Conservation (phyloP, 2,888 invertebrate species). For the Euzetes globulus region DNA sequence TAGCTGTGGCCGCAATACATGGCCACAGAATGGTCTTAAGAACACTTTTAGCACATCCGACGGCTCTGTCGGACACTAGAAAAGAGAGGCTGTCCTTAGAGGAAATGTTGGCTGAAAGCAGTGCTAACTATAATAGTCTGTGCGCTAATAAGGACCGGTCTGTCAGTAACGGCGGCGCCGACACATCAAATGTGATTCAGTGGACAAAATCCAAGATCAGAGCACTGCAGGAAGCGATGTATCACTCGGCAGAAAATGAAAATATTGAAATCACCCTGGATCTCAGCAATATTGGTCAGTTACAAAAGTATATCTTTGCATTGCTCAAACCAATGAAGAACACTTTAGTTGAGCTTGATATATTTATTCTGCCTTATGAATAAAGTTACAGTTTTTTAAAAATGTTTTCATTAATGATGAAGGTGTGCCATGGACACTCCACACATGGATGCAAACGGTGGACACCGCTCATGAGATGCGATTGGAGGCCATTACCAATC, state of each 20-base stretch:
- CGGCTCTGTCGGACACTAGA: constrained; percentile 51
- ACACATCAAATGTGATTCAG: constrained; percentile 38
- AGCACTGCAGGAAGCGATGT: constrained; percentile 77
- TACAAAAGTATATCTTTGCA: too few species aligned
- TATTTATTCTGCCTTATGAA: too few species aligned
- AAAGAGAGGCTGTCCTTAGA: constrained; percentile 74
- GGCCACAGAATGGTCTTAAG: constrained; percentile 72
- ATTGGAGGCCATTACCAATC: constrained; percentile 75
- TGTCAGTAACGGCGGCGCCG: too few species aligned
- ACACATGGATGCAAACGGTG: constrained; percentile 84
- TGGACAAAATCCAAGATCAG: constrained; percentile 57
- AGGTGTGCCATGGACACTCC: constrained; percentile 79
- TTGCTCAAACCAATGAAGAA: too few species aligned
- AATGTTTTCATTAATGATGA: not conserved
- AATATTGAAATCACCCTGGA: constrained; percentile 78
- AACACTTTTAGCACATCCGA: constrained; percentile 65
- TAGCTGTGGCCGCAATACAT: constrained; percentile 81
- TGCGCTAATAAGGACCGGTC: too few species aligned
- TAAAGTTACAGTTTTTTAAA: too few species aligned
- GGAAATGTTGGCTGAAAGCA: constrained; percentile 81
- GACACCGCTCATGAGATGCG: constrained; percentile 76
- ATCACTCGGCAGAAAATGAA: constrained; percentile 84
- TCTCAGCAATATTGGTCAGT: constrained; percentile 61
- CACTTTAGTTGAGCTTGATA: too few species aligned
- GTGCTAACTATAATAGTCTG: constrained; percentile 39